Conservation (phyloP, 2,113 vertebrate species). For the Poeciliopsis turrubarensis region DNA sequence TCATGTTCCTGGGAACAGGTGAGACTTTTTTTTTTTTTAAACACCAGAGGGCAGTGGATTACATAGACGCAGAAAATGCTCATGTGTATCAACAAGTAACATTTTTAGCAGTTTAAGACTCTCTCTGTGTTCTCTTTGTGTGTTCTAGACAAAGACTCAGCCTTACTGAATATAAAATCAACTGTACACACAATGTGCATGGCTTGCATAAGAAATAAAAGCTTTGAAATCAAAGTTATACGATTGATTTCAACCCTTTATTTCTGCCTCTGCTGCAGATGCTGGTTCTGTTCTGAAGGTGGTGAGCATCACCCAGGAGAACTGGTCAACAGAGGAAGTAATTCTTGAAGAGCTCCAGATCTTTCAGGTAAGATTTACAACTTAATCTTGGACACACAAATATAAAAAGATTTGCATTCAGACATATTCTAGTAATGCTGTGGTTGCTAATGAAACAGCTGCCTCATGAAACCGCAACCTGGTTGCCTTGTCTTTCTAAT, state of each 20-base stretch:
- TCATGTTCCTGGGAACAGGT: slow-evolving; percentile 98
- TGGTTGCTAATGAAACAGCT: not conserved
- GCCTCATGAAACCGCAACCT: slow-evolving; percentile 21
- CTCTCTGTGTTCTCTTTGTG: not conserved
- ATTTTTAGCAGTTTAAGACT: not conserved
- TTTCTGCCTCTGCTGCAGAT: slow-evolving; percentile 75
- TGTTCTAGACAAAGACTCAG: not conserved
- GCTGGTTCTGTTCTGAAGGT: slow-evolving; percentile 91
- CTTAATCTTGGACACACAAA: slow-evolving; percentile 13
- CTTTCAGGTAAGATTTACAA: slow-evolving; percentile 86
- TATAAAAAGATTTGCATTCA: not conserved
- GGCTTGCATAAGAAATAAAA: not conserved
- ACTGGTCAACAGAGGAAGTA: slow-evolving; percentile 92
- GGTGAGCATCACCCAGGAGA: slow-evolving; percentile 93
- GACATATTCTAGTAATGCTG: not conserved
- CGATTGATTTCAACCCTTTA: not conserved
- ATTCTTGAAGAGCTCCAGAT: slow-evolving; percentile 93
- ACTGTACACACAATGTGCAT: not conserved
- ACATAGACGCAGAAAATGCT: not conserved
- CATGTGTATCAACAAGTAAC: not conserved
- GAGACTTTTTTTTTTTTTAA: slow-evolving; percentile 1
- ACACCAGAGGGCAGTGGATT: slow-evolving; percentile 65
- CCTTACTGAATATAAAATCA: not conserved
- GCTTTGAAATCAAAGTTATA: not conserved
- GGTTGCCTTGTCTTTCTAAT: not conserved